Conservation (phyloP, 2,797 vertebrate species). For the Monodelphis domestica region DNA sequence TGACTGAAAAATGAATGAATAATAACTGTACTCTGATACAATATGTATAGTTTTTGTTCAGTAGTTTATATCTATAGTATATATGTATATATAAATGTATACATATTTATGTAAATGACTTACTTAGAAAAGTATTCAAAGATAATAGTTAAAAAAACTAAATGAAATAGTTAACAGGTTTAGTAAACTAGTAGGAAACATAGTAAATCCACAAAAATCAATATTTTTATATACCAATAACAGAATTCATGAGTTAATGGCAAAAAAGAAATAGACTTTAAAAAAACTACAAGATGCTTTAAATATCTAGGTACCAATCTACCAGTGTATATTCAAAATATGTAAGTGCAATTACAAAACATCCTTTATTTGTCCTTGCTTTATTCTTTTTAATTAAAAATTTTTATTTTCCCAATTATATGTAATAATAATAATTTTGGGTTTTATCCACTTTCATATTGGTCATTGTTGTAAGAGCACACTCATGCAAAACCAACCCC, state of each 20-base stretch:
- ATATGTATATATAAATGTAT: background rate
- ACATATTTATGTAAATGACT: background rate
- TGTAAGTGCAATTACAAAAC: background rate
- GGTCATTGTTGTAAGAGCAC: too few relatives aligned
- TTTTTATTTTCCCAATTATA: too few relatives aligned
- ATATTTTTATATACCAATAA: background rate
- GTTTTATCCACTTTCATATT: too few relatives aligned
- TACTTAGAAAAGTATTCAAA: background rate
- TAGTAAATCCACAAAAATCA: background rate
- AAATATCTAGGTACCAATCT: background rate
- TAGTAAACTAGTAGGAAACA: background rate
- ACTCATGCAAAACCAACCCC: too few relatives aligned
- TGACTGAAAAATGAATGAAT: too few relatives aligned
- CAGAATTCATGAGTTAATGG: background rate
- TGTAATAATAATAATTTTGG: too few relatives aligned
- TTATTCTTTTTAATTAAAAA: too few relatives aligned
- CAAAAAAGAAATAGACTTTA: background rate
- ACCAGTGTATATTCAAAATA: background rate
- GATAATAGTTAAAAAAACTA: background rate
- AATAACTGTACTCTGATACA: too few relatives aligned
- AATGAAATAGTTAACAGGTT: background rate
- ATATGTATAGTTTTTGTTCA: too few relatives aligned
- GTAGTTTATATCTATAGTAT: too few relatives aligned
- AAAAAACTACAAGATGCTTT: background rate
- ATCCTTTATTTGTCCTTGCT: too few relatives aligned